Evolutionary conservation across 2,113 vertebrate genomes (phyloP).

Genomic region (Barbus barbus): DNA sequence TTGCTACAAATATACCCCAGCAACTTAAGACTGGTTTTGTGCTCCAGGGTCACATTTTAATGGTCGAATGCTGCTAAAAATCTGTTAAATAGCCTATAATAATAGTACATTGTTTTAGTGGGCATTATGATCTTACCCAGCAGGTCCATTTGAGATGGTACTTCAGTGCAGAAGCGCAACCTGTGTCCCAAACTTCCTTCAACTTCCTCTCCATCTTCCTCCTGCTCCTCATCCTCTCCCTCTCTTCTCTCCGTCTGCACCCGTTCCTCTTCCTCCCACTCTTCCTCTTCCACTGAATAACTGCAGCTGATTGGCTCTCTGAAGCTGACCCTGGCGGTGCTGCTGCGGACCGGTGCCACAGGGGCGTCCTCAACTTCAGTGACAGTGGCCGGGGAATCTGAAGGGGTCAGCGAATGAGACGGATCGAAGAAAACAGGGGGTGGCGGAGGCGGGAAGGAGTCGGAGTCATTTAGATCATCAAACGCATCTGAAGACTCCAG

Average conservation of each 20-base stretch:
- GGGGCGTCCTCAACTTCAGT: constrained; percentile 45
- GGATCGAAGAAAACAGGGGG: constrained; percentile 68
- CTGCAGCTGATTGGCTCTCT: constrained; percentile 82
- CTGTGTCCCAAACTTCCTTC: constrained; percentile 66
- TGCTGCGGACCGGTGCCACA: constrained; percentile 57
- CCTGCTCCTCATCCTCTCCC: constrained; percentile 50
- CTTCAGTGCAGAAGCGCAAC: constrained; percentile 65
- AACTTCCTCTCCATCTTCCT: constrained; percentile 65
- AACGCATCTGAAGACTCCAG: background rate
- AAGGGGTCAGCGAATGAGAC: too few species aligned
- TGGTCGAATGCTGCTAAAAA: too few species aligned
- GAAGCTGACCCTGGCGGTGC: constrained; percentile 81
- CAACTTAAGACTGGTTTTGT: too few species aligned
- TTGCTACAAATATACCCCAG: too few species aligned
- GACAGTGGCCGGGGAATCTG: constrained; percentile 54
- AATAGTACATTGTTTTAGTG: background rate
- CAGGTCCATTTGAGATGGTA: constrained; percentile 75
- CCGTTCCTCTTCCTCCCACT: constrained; percentile 53
- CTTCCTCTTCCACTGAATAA: constrained; percentile 70
- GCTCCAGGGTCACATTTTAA: too few species aligned
- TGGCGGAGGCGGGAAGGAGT: constrained; percentile 53
- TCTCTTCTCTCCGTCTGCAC: constrained; percentile 52
- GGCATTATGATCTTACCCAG: constrained; percentile 64
- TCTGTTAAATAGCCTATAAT: background rate
- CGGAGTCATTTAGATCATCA: constrained; percentile 49